phyloP scores from a whole-genome alignment of 2,797 vertebrate species.

The Lacerta viridis region DNA sequence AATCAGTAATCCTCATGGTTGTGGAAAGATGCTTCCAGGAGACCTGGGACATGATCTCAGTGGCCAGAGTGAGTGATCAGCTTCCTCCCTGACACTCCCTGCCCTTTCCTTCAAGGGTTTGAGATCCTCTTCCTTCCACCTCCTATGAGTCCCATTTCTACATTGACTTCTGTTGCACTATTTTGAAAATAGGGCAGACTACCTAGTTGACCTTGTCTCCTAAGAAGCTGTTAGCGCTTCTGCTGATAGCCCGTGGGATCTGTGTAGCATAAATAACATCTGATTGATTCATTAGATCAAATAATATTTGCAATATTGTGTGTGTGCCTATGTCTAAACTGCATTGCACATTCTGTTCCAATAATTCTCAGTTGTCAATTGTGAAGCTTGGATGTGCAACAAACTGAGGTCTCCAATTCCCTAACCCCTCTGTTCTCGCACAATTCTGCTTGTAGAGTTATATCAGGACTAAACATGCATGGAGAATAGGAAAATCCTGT shows the following conservation, averaged over 20 bases:
- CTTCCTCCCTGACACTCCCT: neutral
- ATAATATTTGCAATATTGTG: neutral
- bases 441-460: neutral
- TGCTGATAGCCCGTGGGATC: neutral
- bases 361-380: neutral
- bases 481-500: neutral
- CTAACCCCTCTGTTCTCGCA: neutral
- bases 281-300: slow-evolving; percentile 5
- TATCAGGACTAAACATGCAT: neutral
- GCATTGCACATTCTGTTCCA: neutral
- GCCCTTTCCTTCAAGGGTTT: neutral
- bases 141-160: neutral
- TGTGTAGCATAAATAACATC: slow-evolving; percentile 15
- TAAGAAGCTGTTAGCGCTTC: slow-evolving; percentile 1
- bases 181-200: slow-evolving; percentile 7
- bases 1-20: neutral
- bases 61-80: neutral
- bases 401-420: neutral
- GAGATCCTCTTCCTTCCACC: neutral
- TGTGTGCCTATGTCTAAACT: too few species aligned
- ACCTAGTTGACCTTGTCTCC: neutral
- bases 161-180: neutral
- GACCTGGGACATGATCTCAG: neutral
- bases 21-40: neutral
- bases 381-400: neutral